Evolutionary conservation across 2,888 invertebrate species (phyloP), one percentile per base, ranked within the genome.

Genomic region (Chironomus riparius): DNA sequence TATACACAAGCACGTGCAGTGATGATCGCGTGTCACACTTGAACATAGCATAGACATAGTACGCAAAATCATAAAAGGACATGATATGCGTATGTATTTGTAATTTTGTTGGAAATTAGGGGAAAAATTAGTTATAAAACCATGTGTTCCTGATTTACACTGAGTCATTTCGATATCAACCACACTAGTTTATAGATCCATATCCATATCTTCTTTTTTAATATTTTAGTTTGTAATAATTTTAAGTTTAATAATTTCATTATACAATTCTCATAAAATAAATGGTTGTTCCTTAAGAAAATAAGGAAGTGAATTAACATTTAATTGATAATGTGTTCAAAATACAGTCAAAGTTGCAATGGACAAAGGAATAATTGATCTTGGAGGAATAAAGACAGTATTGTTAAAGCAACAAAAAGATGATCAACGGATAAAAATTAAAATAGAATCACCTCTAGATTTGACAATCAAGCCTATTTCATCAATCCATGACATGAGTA

Each of bases 381-480:
- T 18, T 56, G 15, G 15, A 15, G 7, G 15, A 56, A 15, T 56
- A 18, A 18, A 56, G 6, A 18, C 56, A 56, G 5, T 7, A 84
- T 84, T 4, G 83, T 84, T 77, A 83, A 83, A 83, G 71, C 78
- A 84, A 78, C 83, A 83, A 70, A 82, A 83, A 68, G 84, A 84
- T 79, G 84, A 84, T 79, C 83, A 84, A 77, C 83, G 84, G 78
- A 79, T 81, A 78, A 84, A 84, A 79, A 83, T 80, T 77, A 77
- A 68, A 68, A 48, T 76, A 18, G 78, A 78, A 61, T 10, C 88
- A 78, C 93, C 93, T 6, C 84, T 94, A 79, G 93, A 94, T 82
- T 84, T 94, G 77, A 92, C 92, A 22, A 83, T 93, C 24, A 93
- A 93, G 81, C 61, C 72, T 12, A 21, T 61, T 13, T 85, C 86